These are phyloP conservation scores for Abramis brama DNA, from an alignment of 2,113 vertebrate genomes.

Conservation along the genomic window DNA sequence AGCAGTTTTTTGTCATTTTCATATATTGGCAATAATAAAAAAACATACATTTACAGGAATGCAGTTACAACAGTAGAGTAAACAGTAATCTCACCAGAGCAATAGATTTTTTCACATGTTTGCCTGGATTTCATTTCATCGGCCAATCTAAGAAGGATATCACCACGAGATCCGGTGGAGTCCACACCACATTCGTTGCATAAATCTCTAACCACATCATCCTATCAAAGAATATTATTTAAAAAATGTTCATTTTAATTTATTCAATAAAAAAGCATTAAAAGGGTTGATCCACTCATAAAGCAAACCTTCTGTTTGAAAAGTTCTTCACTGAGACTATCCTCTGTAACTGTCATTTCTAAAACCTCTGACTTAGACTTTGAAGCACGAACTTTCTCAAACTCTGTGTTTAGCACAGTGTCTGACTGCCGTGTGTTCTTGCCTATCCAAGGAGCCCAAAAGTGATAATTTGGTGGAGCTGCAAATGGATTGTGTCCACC, in stretches of 20 bases:
- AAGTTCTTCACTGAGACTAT: conserved; percentile 35
- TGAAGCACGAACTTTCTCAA: conserved; percentile 7
- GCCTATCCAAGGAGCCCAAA: conserved; percentile 53
- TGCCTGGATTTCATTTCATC: conserved; percentile 14
- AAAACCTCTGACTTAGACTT: background rate
- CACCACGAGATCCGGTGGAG: conserved; percentile 27
- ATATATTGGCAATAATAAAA: background rate
- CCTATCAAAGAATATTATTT: background rate
- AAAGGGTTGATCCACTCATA: background rate
- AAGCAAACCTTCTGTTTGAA: conserved; percentile 35
- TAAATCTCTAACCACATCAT: conserved; percentile 3
- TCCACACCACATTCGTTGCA: conserved; percentile 37
- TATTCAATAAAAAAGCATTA: background rate
- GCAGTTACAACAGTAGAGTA: background rate
- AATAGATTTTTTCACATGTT: conserved; percentile 19
- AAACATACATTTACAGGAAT: background rate
- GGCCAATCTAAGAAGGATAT: conserved; percentile 24
- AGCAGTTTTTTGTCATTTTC: background rate
- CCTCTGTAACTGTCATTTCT: conserved; percentile 21
- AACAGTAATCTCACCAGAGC: conserved; percentile 20
- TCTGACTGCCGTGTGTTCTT: background rate
- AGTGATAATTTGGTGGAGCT: conserved; percentile 33
- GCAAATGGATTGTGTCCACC: conserved; percentile 27
- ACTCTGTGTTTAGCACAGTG: conserved; percentile 51
- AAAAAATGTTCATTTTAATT: background rate